Evolutionary conservation across 2,888 invertebrate species (phyloP), one percentile per base, ranked within the genome.

Genomic region (Fragum sueziense): DNA sequence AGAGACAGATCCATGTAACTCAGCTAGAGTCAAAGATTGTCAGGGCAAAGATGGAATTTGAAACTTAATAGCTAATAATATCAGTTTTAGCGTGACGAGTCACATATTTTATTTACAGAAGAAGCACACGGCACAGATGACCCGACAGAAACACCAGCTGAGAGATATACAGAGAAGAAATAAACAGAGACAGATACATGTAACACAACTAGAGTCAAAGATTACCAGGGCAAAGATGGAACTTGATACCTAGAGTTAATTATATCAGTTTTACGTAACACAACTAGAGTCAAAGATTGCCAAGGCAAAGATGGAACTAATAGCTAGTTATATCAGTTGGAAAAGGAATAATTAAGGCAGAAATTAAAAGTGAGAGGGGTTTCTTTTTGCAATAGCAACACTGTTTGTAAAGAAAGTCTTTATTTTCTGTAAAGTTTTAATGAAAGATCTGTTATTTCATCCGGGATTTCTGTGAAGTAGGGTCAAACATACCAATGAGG

Each of bases 71-170:
- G n/a, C n/a, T n/a, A n/a, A n/a, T n/a, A n/a, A n/a, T n/a, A n/a
- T n/a, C n/a, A n/a, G n/a, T n/a, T n/a, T n/a, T n/a, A n/a, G n/a
- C n/a, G n/a, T n/a, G n/a, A 17, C 41, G 9, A n/a, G 61, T 61
- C 31, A 29, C 34, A 31, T 67, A 2, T 25, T n/a, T 22, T 51
- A 14, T 27, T 33, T 70, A n/a, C 71, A 91, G 91, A 91, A 90
- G 74, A 79, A 89, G 61, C 90, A 90, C 78, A 73, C 86, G 33
- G 91, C 91, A 9, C 89, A 90, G 79, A 61, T 90, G 74, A 89
- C 87, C 1, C 76, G 90, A 9, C 80, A 90, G 37, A 89, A 87
- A 75, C 75, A 86, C 9, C 91, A 90, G 73, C 73, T 89, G 27
- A 86, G 87, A 65, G 90, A 89, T 47, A 80, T 86, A n/a, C 85